Evolutionary conservation across 1,140 invertebrate genomes (phyloP), one percentile per base, ranked within the genome.

Genomic region (Marisa cornuarietis): DNA sequence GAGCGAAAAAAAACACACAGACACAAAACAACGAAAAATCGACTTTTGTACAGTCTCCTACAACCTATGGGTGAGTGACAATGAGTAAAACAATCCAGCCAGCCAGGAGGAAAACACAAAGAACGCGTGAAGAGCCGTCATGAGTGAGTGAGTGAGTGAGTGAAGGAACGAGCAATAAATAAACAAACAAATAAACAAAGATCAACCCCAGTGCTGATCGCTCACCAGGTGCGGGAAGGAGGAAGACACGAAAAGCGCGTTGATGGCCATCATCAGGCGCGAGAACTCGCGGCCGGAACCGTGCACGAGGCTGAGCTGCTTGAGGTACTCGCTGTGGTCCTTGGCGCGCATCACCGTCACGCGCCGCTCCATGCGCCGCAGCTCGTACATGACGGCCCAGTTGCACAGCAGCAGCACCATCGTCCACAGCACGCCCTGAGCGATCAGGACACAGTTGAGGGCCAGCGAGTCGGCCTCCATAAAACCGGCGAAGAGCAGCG

Each of bases 251-350:
- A 77, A 77, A 24, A 77, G 14, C 49, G 68, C 76, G 76, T 77
- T 77, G 76, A 77, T 63, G 76, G 76, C 63, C 76, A 77, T 77
- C 76, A 77, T 77, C 42, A 77, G 68, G 31, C 76, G 31, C 16
- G 76, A 62, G 76, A 77, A 77, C 76, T 77, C 76, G 14, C 76
- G 42, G 42, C 76, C 76, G 22, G 76, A 63, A 0, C 76, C 76
- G 63, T 77, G 76, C 76, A 77, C 76, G 62, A 77, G 62, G 76
- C 76, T 77, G 42, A 77, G 65, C 76, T 77, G 76, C 76, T 77
- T 77, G 26, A 77, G 31, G 76, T 77, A 77, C 76, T 77, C 76
- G 18, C 51, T 52, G 8, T 77, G 76, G 65, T 77, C 76, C 76
- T 77, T 77, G 42, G 54, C 49, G 6, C 76, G 76, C 63, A 77